phyloP scores from a whole-genome alignment of 2,113 vertebrate genomes.

The Poeciliopsis retropinna region DNA sequence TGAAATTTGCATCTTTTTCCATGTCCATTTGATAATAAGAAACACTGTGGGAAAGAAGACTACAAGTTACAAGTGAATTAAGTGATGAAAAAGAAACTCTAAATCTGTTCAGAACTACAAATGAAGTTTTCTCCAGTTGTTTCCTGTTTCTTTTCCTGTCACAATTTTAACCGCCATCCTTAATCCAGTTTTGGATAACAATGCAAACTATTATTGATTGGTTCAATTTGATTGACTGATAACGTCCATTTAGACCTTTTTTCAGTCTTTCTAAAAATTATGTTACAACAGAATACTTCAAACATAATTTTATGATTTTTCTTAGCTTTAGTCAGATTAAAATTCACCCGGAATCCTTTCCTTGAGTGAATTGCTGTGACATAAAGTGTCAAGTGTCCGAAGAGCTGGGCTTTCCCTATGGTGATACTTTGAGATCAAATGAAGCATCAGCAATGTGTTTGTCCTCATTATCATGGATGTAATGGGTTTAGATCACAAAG shows the following conservation, averaged over 20 bases:
- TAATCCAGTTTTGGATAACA: no score
- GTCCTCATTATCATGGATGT: slow-evolving; percentile 45
- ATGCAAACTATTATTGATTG: no score
- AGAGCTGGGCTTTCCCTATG: not conserved
- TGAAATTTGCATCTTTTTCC: no score
- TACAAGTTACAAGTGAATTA: no score
- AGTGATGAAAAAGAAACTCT: no score
- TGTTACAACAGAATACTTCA: not conserved
- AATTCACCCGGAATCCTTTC: not conserved
- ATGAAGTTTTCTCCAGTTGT: no score
- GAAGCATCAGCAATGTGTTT: slow-evolving; percentile 56
- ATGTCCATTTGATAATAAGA: no score
- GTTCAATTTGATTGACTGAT: not conserved
- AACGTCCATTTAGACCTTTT: not conserved
- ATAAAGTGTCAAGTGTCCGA: slow-evolving; percentile 4
- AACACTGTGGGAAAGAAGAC: no score
- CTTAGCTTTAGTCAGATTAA: not conserved
- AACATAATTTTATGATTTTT: not conserved
- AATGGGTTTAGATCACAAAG: slow-evolving; percentile 36
- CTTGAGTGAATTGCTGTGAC: not conserved
- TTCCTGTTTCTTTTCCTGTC: no score
- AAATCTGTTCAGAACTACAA: no score
- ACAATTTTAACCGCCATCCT: no score
- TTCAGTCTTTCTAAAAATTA: not conserved
- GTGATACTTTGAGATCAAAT: slow-evolving; percentile 22